Evolutionary conservation across 2,797 vertebrate species (phyloP), one percentile per base, ranked within the genome.

Genomic region (Galago senegalensis): DNA sequence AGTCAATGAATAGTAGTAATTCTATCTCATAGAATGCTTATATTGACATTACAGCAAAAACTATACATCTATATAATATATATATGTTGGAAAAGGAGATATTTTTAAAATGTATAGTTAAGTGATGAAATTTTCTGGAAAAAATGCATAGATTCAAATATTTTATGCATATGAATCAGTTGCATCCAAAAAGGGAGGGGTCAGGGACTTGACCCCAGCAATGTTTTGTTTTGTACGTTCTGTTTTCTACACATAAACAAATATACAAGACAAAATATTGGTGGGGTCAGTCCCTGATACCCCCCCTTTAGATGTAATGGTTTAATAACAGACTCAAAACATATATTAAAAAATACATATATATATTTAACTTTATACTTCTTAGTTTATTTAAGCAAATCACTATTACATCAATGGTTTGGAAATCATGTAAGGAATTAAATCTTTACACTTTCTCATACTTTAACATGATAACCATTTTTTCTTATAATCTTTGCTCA

Each of bases 311-410:
- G 14, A 53, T 53, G 49, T 53, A 53, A 53, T 3, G 14, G 49
- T 53, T 53, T 53, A 94, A 84, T 75, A 67, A 25, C 20, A 93
- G 73, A 80, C 21, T 25, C 40, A 58, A 94, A 94, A 73, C 56
- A 97, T 25, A 79, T 8, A 69, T 58, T n/a, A 67, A 67, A 67
- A 49, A 0, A 84, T 49, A 81, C 0, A 80, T 61, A 84, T 46
- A 67, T 37, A 18, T 72, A 77, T 82, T 72, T 95, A 2, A 49
- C 23, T 76, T 84, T 53, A 12, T 53, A 81, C 87, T 12, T 77
- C 67, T 89, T 40, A 92, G 40, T 80, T 94, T 87, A 91, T 86
- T 60, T 76, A 63, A 67, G 79, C 65, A 93, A 91, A 88, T 93
- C 53, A 63, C 67, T 69, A 81, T 58, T 90, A 60, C 49, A 85